Conservation (phyloP, 1,140 invertebrate species). For the Zaprionus camerounensis region DNA sequence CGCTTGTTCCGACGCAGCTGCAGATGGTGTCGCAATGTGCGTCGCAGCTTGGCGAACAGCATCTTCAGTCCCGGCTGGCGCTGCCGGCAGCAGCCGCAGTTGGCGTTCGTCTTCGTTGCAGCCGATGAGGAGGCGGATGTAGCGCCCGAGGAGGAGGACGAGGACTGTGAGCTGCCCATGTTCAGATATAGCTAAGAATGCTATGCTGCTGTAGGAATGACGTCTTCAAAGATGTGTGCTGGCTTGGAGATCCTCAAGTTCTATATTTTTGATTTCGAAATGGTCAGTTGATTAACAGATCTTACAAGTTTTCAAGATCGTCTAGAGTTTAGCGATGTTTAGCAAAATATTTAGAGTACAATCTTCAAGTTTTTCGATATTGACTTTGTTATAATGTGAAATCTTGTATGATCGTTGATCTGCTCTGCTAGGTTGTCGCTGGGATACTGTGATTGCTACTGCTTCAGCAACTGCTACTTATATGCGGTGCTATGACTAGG, state of each 20-base stretch:
- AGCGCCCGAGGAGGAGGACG: neutral
- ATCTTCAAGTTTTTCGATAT: neutral
- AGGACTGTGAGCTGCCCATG: conserved; percentile 54
- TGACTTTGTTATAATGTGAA: neutral
- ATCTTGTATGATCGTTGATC: neutral
- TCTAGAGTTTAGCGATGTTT: neutral
- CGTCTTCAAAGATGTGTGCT: neutral
- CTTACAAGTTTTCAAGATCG: too few relatives aligned
- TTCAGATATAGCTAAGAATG: neutral
- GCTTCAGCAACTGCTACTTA: neutral
- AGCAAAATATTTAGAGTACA: neutral
- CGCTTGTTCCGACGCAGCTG: conserved; percentile 32
- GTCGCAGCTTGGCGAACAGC: conserved; percentile 47
- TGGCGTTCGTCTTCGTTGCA: neutral
- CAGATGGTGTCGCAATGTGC: conserved; percentile 38
- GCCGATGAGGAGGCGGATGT: neutral
- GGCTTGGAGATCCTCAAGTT: neutral
- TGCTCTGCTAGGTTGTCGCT: conserved; percentile 8
- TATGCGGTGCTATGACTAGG: neutral
- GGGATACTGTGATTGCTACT: conserved; percentile 13
- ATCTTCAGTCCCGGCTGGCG: conserved; percentile 25
- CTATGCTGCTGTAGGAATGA: neutral
- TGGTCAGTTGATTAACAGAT: too few relatives aligned
- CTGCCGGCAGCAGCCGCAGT: conserved; percentile 23
- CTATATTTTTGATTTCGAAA: too few relatives aligned